phyloP scores from a whole-genome alignment of 1,140 invertebrate species.

The Saxidomus purpurata region DNA sequence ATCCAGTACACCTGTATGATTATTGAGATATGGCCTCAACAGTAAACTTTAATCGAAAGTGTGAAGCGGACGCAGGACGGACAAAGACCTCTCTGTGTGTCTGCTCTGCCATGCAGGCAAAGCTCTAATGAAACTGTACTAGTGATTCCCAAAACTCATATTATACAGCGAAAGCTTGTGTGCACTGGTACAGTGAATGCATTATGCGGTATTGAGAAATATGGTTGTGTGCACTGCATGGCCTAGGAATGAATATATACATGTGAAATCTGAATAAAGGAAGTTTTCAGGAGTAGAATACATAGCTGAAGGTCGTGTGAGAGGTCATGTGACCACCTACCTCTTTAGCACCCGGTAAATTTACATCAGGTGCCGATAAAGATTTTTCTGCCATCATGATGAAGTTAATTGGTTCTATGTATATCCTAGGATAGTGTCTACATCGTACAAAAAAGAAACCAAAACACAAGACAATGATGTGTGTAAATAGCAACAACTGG shows the following conservation, averaged over 20 bases:
- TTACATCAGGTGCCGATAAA: constrained; percentile 62
- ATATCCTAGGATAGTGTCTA: constrained; percentile 41
- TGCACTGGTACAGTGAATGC: neutral
- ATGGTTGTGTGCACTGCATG: neutral
- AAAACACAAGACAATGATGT: constrained; percentile 45
- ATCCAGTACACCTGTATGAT: no score
- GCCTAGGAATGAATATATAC: constrained; percentile 33
- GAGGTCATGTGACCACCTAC: constrained; percentile 49
- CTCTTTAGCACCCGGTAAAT: constrained; percentile 62
- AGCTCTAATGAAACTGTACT: no score
- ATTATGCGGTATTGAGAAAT: neutral
- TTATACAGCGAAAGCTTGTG: no score
- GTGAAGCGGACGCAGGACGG: no score
- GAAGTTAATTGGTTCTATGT: constrained; percentile 51
- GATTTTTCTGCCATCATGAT: constrained; percentile 65
- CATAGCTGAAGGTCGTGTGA: constrained; percentile 10
- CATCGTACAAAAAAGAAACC: constrained; percentile 30
- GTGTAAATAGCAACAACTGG: constrained; percentile 4
- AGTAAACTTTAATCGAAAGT: no score
- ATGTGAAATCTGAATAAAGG: constrained; percentile 10
- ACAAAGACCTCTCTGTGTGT: no score
- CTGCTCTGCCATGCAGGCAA: no score
- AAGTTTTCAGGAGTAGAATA: constrained; percentile 7
- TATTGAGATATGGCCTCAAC: no score
- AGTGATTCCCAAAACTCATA: no score